A percentile compares a stretch with the other conserved stretches of the same genome.
Conservation (phyloP, 2,888 invertebrate genomes). For the Cephalotes varians region DNA sequence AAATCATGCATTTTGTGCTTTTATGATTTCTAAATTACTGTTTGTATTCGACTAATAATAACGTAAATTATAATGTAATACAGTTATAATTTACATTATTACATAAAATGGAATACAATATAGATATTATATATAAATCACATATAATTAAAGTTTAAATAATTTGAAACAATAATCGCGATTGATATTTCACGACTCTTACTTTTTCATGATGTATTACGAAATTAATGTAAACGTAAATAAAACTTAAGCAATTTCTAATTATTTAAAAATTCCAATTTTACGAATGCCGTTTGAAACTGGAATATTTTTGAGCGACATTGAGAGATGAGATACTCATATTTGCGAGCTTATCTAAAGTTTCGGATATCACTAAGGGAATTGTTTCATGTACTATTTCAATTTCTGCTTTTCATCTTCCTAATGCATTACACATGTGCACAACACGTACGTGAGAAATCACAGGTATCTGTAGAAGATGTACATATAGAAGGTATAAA, state of each 20-base stretch:
- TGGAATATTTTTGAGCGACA: background rate
- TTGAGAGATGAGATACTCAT: background rate
- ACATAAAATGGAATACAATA: too few relatives aligned
- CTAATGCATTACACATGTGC: slow-evolving; percentile 2
- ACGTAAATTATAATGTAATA: background rate
- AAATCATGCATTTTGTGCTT: background rate
- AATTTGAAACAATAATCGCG: background rate
- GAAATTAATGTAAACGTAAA: background rate
- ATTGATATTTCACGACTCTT: background rate
- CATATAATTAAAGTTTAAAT: too few relatives aligned
- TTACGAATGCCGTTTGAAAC: background rate
- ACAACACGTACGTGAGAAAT: background rate
- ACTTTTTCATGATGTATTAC: background rate
- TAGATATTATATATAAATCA: too few relatives aligned
- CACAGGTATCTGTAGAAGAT: background rate
- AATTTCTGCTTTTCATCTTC: slow-evolving; percentile 23
- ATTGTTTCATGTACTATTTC: background rate
- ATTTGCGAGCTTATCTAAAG: background rate
- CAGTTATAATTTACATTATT: too few relatives aligned
- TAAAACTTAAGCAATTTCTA: background rate
- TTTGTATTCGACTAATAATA: background rate
- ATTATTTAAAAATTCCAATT: too few relatives aligned
- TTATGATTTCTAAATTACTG: background rate
- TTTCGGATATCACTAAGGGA: background rate
- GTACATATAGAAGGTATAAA: background rate